Percentiles rank a stretch among this genome's conserved stretches.
These are phyloP conservation scores for Lasius fuliginosus DNA, from an alignment of 2,888 invertebrate species.

Conservation along the genomic window DNA sequence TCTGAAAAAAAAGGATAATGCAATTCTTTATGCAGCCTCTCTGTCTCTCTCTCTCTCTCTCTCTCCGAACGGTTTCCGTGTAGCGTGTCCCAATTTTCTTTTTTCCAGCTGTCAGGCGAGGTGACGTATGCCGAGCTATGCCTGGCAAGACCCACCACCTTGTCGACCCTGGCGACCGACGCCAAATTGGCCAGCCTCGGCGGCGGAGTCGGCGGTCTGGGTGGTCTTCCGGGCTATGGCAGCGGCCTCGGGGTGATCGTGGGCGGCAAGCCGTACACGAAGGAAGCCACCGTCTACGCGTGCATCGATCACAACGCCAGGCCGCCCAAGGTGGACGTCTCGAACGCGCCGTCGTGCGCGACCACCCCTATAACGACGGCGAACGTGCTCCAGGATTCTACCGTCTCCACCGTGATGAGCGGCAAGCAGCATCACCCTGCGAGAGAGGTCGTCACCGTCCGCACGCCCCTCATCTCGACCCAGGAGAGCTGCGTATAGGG, in stretches of 20 bases:
- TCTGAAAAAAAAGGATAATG: neutral
- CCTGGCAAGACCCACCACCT: slow-evolving; percentile 87
- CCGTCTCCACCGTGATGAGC: slow-evolving; percentile 67
- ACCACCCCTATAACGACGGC: slow-evolving; percentile 68
- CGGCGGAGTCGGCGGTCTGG: slow-evolving; percentile 81
- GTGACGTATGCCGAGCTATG: slow-evolving; percentile 90
- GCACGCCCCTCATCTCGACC: slow-evolving; percentile 84
- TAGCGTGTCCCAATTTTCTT: slow-evolving; percentile 14
- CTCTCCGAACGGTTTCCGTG: neutral
- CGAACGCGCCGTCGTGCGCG: slow-evolving; percentile 66
- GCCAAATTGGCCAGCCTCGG: slow-evolving; percentile 83
- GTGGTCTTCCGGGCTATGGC: slow-evolving; percentile 78
- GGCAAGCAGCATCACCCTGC: slow-evolving; percentile 81
- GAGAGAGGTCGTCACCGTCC: slow-evolving; percentile 85
- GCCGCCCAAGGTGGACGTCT: slow-evolving; percentile 83
- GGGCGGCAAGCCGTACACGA: slow-evolving; percentile 88
- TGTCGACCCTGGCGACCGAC: slow-evolving; percentile 84
- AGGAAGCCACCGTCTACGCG: slow-evolving; percentile 91
- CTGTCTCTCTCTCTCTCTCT: neutral
- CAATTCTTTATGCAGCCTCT: neutral
- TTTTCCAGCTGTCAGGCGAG: slow-evolving; percentile 86
- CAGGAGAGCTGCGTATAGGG: slow-evolving; percentile 86
- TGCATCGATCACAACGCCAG: slow-evolving; percentile 91
- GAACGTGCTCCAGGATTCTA: slow-evolving; percentile 73
- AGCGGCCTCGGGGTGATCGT: slow-evolving; percentile 80